These are phyloP conservation scores for Coptotermes formosanus DNA, from an alignment of 1,140 invertebrate genomes.

Conservation along the genomic window DNA sequence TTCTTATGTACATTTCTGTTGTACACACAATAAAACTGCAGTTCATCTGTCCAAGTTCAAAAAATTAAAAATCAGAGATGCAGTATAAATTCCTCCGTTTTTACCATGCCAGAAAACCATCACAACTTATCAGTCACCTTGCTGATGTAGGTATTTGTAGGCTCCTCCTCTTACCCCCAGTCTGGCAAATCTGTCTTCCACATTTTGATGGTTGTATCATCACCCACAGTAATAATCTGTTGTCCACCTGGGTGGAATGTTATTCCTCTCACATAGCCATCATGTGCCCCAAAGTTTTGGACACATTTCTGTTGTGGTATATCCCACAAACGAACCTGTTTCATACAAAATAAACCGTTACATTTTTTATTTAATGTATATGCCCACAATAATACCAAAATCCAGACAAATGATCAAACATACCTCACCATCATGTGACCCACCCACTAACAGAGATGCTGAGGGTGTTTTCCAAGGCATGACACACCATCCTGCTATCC, in stretches of 20 bases:
- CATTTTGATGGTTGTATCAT: conserved; percentile 94
- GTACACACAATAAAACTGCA: too few relatives aligned
- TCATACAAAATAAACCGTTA: conserved; percentile 29
- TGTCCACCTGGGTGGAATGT: conserved; percentile 60
- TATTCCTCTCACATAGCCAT: conserved; percentile 85
- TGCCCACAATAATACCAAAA: neutral
- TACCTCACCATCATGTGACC: conserved; percentile 92
- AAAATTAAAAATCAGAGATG: too few relatives aligned
- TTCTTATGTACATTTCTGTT: too few relatives aligned
- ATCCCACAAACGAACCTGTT: conserved; percentile 85
- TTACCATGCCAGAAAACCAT: too few relatives aligned
- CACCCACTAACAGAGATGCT: conserved; percentile 75
- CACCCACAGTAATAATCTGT: conserved; percentile 80
- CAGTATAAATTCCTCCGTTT: too few relatives aligned
- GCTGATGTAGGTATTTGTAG: conserved; percentile 75
- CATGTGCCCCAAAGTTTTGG: conserved; percentile 81
- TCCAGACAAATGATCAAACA: neutral
- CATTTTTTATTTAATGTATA: neutral
- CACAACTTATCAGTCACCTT: conserved; percentile 47
- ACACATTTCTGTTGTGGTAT: conserved; percentile 71
- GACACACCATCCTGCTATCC: conserved; percentile 92
- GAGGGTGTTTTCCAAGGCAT: conserved; percentile 85
- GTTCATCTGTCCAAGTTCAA: too few relatives aligned
- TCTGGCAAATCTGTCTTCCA: conserved; percentile 67
- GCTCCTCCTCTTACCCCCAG: conserved; percentile 64